Evolutionary conservation across 2,113 vertebrate species (phyloP).

Genomic region (Perca fluviatilis): DNA sequence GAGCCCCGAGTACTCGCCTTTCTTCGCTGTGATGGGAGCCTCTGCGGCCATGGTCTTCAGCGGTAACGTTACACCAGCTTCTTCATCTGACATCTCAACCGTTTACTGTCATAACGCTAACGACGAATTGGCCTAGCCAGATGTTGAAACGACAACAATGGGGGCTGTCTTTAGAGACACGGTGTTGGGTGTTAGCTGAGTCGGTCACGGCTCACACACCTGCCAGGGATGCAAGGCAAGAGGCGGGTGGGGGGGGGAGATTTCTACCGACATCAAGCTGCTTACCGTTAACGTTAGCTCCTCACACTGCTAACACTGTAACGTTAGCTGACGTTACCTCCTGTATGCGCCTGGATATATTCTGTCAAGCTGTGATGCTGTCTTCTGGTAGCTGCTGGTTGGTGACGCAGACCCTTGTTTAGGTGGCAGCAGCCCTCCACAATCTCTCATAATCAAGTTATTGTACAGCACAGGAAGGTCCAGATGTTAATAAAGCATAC

Average conservation of each 20-base stretch:
- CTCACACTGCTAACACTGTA: not conserved
- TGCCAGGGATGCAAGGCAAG: slow-evolving; percentile 47
- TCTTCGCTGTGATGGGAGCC: slow-evolving; percentile 97
- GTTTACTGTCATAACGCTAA: not conserved
- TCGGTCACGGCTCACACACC: slow-evolving; percentile 52
- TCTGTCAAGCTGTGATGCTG: slow-evolving; percentile 4
- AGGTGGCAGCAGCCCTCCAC: slow-evolving; percentile 25
- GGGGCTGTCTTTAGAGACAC: not conserved
- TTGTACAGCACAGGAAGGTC: not conserved
- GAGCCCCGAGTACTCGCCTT: slow-evolving; percentile 92
- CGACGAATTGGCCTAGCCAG: not conserved
- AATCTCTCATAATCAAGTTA: slow-evolving; percentile 5
- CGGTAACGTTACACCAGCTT: slow-evolving; percentile 86
- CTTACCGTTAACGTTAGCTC: slow-evolving; percentile 15
- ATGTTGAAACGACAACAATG: too few relatives aligned
- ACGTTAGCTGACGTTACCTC: not conserved
- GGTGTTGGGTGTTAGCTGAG: not conserved
- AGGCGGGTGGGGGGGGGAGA: slow-evolving; percentile 27
- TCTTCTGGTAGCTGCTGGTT: slow-evolving; percentile 2
- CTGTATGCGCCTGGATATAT: not conserved
- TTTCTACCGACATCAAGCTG: slow-evolving; percentile 21
- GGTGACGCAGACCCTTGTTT: slow-evolving; percentile 52
- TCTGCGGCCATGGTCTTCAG: slow-evolving; percentile 97
- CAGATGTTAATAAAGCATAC: not conserved
- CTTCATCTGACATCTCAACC: slow-evolving; percentile 35